These are phyloP conservation scores for Geodia barretti DNA, from an alignment of 37 sponge, comb jelly and placozoan genomes.

Conservation along the genomic window DNA sequence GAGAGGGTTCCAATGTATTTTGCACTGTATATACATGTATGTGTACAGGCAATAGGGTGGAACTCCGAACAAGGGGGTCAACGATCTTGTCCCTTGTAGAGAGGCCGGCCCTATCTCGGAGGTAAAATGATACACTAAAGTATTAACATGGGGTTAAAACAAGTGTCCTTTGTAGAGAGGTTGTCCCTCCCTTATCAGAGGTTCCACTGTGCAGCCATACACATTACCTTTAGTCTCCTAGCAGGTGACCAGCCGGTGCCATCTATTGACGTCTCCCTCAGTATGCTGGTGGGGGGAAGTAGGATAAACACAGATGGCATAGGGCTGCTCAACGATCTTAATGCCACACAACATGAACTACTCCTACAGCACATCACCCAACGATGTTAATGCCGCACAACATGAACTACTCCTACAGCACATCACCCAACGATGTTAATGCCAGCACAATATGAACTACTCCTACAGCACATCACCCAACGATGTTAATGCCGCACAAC, in stretches of 20 bases:
- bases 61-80: no score
- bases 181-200: background rate
- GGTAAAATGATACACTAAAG: no score
- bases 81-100: no score
- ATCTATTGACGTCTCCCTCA: constrained; percentile 85
- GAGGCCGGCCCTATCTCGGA: no score
- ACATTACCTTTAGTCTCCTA: constrained; percentile 81
- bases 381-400: background rate
- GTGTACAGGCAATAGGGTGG: no score
- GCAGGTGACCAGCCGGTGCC: constrained; percentile 93
- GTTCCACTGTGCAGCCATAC: background rate
- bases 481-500: background rate
- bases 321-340: background rate
- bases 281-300: constrained; percentile 50
- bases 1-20: no score
- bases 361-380: no score
- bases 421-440: background rate
- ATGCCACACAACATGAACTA: background rate
- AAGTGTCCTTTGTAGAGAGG: no score
- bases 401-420: no score
- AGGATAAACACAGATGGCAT: background rate
- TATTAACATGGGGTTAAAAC: no score
- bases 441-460: background rate
- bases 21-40: no score
- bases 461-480: no score